A percentile compares a stretch with the other conserved stretches of the same genome.
Evolutionary conservation across 2,888 invertebrate species (phyloP).

Genomic region (Platycheirus albimanus): DNA sequence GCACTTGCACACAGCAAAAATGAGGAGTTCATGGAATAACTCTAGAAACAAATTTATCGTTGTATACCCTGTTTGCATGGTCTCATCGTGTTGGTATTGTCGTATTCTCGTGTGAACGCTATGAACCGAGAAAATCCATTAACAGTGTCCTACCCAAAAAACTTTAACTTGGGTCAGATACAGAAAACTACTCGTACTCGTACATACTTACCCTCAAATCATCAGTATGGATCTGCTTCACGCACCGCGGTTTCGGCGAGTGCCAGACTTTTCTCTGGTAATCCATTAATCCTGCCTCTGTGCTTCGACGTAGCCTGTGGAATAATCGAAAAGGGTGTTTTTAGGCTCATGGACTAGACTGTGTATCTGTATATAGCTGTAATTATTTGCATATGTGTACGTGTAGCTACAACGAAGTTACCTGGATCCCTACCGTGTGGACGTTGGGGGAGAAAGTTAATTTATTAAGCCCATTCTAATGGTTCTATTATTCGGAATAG

Average conservation of each 20-base stretch:
- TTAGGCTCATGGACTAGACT: constrained; percentile 9
- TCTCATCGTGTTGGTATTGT: constrained; percentile 20
- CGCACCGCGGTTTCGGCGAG: constrained; percentile 85
- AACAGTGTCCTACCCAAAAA: constrained; percentile 14
- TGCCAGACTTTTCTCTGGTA: constrained; percentile 85
- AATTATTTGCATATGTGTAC: no score
- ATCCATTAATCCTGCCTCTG: constrained; percentile 85
- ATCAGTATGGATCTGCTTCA: constrained; percentile 81
- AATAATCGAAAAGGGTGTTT: constrained; percentile 37
- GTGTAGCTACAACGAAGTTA: no score
- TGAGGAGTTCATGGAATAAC: constrained; percentile 53
- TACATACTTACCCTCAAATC: constrained; percentile 81
- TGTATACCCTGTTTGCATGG: constrained; percentile 55
- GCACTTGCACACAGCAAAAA: constrained; percentile 40
- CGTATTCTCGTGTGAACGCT: constrained; percentile 38
- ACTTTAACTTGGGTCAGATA: constrained; percentile 14
- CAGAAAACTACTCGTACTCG: constrained; percentile 58
- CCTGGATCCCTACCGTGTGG: no score
- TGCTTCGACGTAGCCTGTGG: constrained; percentile 84
- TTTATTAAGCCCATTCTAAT: no score
- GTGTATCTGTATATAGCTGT: constrained; percentile 18
- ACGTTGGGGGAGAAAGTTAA: no score
- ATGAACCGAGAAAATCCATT: constrained; percentile 52
- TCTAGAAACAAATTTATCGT: constrained; percentile 63
- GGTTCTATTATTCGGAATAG: no score